Base-by-base conservation (phyloP, 2,113 vertebrate genomes). In the Hymenochirus boettgeri region DNA sequence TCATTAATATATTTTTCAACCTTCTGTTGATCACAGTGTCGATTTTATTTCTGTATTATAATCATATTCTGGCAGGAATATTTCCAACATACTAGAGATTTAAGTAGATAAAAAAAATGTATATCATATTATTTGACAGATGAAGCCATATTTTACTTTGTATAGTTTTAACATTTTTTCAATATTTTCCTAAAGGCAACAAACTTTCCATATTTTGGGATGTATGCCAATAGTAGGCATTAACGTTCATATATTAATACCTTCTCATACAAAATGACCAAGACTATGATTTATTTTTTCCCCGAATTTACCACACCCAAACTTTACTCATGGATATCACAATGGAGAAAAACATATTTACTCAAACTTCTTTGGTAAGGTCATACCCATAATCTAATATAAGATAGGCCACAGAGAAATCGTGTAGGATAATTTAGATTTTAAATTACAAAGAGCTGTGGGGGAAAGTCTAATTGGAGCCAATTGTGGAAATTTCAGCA, bases 331-430 rank as follows among this genome's bases (percentile, higher is more conserved):
- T 45, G 61, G 27, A 63, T 54, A 7, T 35, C 7, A 7, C 10
- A 55, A 63, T 54, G 48, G 21, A 45, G 29, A 11, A 35, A 63
- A 63, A 33, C 54, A 45, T 63, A 54, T 42, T 63, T 63, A 63
- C 18, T 45, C 24, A 63, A 63, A 63, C 61, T 35, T 54, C 51
- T 54, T 22, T 54, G 7, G 7, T 53, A 54, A 63, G 24, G 51
- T 63, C 51, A 45, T 35, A 51, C 51, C 51, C 61, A 54, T 63
- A 63, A 63, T 63, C 51, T 54, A 54, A 54, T 42, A 55, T 45
- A 45, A 50, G 35, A 54, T 17, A 39, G 61, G 52, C 61, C 61
- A 53, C 48, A 54, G 37, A 54, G 61, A 63, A 42, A 42, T 54
- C 23, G 22, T 27, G 50, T 46, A 47, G 51, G 60, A 62, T 46